Evolutionary conservation across 2,113 vertebrate genomes (phyloP), one percentile per base, ranked within the genome.

Genomic region (Macrotis lagotis): DNA sequence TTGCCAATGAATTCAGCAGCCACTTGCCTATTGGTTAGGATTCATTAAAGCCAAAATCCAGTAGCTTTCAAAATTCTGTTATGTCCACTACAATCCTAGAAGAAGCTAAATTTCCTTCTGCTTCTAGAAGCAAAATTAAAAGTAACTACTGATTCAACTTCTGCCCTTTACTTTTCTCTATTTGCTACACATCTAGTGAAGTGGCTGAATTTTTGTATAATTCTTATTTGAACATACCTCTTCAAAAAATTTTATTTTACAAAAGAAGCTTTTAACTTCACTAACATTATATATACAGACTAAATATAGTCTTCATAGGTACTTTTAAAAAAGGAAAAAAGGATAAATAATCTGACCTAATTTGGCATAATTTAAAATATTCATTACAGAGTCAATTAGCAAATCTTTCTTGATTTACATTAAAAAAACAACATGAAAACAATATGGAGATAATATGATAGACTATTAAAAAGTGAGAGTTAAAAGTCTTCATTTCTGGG

Each of bases 281-380:
- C 51, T 83, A 92, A 93, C 53, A 90, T 95, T 96, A 96, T 55
- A 96, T 89, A 37, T 90, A 1, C 92, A 94, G 93, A 48, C 37
- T 91, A 97, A 3, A 95, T 6, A 9, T 0, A 88, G 74, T 89
- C 37, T 93, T 90, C 52, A 94, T 53, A 83, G 44, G 51, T 93
- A 24, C 2, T 52, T n/a, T 48, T n/a, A n/a, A n/a, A n/a, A n/a
- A n/a, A n/a, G n/a, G n/a, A n/a, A n/a, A n/a, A n/a, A 22, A 95
- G 10, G 55, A 44, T 92, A 91, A 92, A 44, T 83, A 89, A 92
- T 94, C 89, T 94, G 55, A 96, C 26, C 53, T 12, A 94, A 48
- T 91, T 95, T 92, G 92, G 8, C 91, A 48, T 31, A 94, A 50
- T 93, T 94, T 44, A 96, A 96, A 97, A 94, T 53, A 89, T 28